Evolutionary conservation across 2,113 vertebrate genomes (phyloP), one percentile per base, ranked within the genome.

Genomic region (Myxocyprinus asiaticus): DNA sequence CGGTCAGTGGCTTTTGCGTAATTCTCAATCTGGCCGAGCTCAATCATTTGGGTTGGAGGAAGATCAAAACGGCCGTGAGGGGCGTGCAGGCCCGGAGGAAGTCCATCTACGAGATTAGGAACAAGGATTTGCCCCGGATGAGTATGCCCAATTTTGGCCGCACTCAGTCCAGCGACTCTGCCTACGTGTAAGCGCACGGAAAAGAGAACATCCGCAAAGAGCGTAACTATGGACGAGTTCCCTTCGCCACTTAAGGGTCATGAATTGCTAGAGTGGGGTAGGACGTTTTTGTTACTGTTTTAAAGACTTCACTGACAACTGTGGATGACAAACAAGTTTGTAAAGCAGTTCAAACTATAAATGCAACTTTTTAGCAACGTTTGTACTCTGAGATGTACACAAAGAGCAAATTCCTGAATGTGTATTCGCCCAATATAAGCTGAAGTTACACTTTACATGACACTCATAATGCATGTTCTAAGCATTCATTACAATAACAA

Each of bases 111-210:
- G 98, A 99, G 87, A 99, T 99, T 90, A 92, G 98, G 87, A 98
- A 98, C 87, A 98, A 99, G 89, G 98, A 99, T 91, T 89, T 98
- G 90, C 98, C 98, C 76, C 91, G 97, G 83, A 98, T 98, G 94
- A 97, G 95, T 86, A 96, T 99, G 88, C 98, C 98, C 51, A 99
- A 98, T 91, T 99, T 99, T 85, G 98, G 98, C 74, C 96, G 98
- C 93, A 99, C 97, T 94, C 98, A 99, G 88, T 99, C 98, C 88
- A 99, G 98, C 92, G 98, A 99, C 93, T 99, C 98, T 83, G 98
- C 98, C 82, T 99, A 99, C 87, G 98, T 99, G 93, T 99, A 94
- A 70, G 22, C 22, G 67, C 53, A 15, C 64, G 42, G 65, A 64
- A 53, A 7, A 33, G 22, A 10, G 4, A 33, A 33, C 22, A 3